Conservation (phyloP, 2,888 invertebrate species). For the Apodemia duryi region DNA sequence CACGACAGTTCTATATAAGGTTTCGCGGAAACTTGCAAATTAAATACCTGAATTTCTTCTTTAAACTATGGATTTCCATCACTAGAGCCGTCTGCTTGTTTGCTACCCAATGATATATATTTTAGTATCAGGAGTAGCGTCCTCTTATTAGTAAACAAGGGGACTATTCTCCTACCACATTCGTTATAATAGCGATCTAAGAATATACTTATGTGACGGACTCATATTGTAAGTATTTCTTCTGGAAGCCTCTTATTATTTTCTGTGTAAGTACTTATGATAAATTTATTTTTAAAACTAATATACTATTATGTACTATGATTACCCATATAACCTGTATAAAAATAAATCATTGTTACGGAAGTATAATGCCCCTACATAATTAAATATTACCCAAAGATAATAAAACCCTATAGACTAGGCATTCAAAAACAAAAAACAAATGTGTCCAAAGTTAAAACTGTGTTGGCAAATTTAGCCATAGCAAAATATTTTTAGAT, state of each 20-base stretch:
- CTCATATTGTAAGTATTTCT: neutral
- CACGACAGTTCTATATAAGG: too few species aligned
- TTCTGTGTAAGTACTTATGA: neutral
- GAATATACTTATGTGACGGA: neutral
- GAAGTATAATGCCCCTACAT: neutral
- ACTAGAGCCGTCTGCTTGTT: too few species aligned
- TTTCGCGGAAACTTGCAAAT: too few species aligned
- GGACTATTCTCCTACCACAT: too few species aligned
- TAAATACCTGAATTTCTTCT: too few species aligned
- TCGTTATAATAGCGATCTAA: neutral
- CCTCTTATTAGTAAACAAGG: too few species aligned
- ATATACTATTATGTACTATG: too few species aligned
- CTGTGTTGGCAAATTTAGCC: too few species aligned
- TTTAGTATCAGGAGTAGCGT: too few species aligned
- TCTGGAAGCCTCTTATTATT: neutral
- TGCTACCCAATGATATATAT: too few species aligned
- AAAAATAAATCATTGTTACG: slow-evolving; percentile 4
- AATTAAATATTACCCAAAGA: neutral
- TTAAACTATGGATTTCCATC: too few species aligned
- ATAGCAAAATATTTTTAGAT: too few species aligned
- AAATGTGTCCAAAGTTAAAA: neutral
- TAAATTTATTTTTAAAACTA: neutral
- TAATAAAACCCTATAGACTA: neutral
- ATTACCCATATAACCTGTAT: slow-evolving; percentile 1
- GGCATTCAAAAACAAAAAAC: neutral